Evolutionary conservation across 2,113 vertebrate genomes (phyloP), one percentile per base, ranked within the genome.

Genomic region (Pelusios castaneus): DNA sequence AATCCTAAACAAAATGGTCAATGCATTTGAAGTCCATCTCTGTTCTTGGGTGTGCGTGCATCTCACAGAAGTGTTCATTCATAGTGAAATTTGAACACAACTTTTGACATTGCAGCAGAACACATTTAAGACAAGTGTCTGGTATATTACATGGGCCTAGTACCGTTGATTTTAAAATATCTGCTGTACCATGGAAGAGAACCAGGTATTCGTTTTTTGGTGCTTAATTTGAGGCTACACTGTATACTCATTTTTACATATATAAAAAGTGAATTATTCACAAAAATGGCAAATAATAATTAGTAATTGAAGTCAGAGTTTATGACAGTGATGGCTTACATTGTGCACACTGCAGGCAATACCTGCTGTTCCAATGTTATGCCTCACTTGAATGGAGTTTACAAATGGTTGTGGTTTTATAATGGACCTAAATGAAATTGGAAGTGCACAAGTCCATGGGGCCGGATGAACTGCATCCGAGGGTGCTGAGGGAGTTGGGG

Each of bases 151-250:
- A 3, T 45, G 10, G 5, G 6, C 51, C 17, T 38, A 17, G 24
- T 8, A 11, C 11, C 27, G 31, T 13, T 58, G 27, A 60, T 31
- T 60, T 60, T 31, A 56, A 27, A 56, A 25, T 60, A 73, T 25
- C 2, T 34, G 9, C 25, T 76, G 10, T 1, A 84, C 14, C 10
- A 89, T 38, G 34, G 47, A 25, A 82, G 19, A 67, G 89, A 63
- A 16, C 1, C 1, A 27, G 49, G 0, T 2, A 67, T 5, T 85
- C 55, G 2, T 14, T 78, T 5, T 55, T 79, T 63, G 63, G 16
- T 67, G n/a, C 27, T 5, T n/a, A n/a, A 2, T 17, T n/a, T 31
- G 63, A 67, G n/a, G 16, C 81, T 84, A 16, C 12, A 11, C 67
- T 89, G 43, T 75, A 5, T 6, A 3, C 38, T 12, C 12, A 78